phyloP scores from a whole-genome alignment of 2,888 invertebrate genomes.

The Tinea trinotella region DNA sequence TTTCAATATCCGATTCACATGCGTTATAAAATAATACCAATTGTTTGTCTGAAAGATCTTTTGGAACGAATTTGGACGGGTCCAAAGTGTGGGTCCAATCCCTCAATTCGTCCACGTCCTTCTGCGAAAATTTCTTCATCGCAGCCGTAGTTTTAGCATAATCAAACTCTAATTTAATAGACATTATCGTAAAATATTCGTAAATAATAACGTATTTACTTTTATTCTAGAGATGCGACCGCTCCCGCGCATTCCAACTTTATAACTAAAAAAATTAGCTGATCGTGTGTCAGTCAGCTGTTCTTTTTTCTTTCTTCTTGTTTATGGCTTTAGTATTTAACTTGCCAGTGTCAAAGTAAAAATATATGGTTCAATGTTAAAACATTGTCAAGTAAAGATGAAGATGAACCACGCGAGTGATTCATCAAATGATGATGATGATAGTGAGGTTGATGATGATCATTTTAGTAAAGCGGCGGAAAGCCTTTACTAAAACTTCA shows the following conservation, averaged over 20 bases:
- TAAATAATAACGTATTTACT: conserved; percentile 34
- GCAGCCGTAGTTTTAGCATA: conserved; percentile 50
- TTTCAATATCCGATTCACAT: conserved; percentile 73
- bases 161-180: conserved; percentile 55
- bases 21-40: conserved; percentile 77
- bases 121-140: conserved; percentile 64
- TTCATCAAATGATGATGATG: too few relatives aligned
- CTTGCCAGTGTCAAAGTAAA: too few relatives aligned
- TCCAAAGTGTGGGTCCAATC: conserved; percentile 63
- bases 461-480: too few relatives aligned
- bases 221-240: conserved; percentile 32
- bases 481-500: too few relatives aligned
- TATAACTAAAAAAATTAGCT: conserved; percentile 44
- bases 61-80: conserved; percentile 61
- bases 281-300: too few relatives aligned
- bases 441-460: too few relatives aligned
- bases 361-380: too few relatives aligned
- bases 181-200: conserved; percentile 39
- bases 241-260: conserved; percentile 29
- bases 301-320: too few relatives aligned
- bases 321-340: too few relatives aligned
- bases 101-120: conserved; percentile 54
- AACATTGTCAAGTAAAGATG: too few relatives aligned
- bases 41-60: conserved; percentile 72
- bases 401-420: too few relatives aligned